Evolutionary conservation across 2,113 vertebrate species (phyloP).

Genomic region (Toxostoma redivivum): DNA sequence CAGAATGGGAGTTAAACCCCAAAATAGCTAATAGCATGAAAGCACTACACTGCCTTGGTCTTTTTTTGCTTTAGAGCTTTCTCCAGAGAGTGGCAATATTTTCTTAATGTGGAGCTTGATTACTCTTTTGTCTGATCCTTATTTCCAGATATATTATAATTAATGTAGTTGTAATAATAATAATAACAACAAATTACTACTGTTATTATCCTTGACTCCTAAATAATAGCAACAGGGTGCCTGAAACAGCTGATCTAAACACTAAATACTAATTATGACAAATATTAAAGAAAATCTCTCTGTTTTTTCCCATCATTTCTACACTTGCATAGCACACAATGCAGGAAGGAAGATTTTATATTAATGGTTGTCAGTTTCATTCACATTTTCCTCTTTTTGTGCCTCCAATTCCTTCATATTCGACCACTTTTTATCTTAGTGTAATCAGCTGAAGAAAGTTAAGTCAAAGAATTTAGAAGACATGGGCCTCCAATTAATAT

Average conservation of each 20-base stretch:
- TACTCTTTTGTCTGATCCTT: neutral
- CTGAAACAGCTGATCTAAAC: neutral
- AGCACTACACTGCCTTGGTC: neutral
- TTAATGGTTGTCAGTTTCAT: neutral
- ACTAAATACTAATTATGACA: neutral
- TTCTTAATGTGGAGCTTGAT: neutral
- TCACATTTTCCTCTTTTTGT: neutral
- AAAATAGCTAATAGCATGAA: neutral
- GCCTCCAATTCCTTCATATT: neutral
- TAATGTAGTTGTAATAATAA: neutral
- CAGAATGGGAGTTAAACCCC: neutral
- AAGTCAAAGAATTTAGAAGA: neutral
- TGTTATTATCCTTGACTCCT: neutral
- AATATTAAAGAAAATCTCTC: neutral
- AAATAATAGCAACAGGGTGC: neutral
- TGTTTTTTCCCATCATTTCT: neutral
- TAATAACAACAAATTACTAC: neutral
- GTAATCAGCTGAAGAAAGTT: neutral
- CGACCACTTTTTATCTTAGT: neutral
- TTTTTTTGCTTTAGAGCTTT: neutral
- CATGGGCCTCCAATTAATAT: neutral
- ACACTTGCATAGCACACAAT: neutral
- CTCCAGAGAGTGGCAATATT: neutral
- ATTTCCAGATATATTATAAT: neutral
- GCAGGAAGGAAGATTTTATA: neutral